Evolutionary conservation across 2,113 vertebrate genomes (phyloP).

Genomic region (Oxyura jamaicensis): DNA sequence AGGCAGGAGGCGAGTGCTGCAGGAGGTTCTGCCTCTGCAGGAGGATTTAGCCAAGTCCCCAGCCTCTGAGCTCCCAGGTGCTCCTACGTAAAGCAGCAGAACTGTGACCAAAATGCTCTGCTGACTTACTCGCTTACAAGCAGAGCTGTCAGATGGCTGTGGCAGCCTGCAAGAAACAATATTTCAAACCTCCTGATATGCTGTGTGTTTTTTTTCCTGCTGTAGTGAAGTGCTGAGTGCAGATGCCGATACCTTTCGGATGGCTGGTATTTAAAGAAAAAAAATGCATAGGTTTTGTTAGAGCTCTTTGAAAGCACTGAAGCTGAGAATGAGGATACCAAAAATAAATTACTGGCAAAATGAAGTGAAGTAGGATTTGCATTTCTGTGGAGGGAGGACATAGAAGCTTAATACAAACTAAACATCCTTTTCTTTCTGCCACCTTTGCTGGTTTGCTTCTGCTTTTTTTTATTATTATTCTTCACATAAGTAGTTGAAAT

Average conservation of each 20-base stretch:
- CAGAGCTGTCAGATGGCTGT: rapidly evolving
- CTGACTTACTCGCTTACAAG: neutral
- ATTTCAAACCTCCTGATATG: neutral
- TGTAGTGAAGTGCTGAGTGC: neutral
- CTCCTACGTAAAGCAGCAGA: neutral
- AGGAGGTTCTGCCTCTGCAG: neutral
- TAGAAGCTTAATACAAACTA: neutral
- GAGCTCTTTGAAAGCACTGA: neutral
- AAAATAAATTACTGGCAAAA: neutral
- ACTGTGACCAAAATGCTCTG: neutral
- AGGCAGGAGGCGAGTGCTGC: neutral
- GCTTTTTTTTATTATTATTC: neutral
- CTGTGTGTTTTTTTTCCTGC: neutral
- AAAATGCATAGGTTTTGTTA: neutral
- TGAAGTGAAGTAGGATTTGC: neutral
- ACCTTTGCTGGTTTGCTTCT: neutral
- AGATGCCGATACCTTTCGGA: neutral
- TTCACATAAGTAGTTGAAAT: neutral
- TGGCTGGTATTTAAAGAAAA: neutral
- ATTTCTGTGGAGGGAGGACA: neutral
- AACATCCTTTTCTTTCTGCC: neutral
- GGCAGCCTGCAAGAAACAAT: neutral
- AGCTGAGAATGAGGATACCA: neutral
- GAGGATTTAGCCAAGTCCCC: neutral
- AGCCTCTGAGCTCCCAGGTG: neutral